Evolutionary conservation across 2,888 invertebrate species (phyloP), one percentile per base, ranked within the genome.

Genomic region (Dioctria linearis): DNA sequence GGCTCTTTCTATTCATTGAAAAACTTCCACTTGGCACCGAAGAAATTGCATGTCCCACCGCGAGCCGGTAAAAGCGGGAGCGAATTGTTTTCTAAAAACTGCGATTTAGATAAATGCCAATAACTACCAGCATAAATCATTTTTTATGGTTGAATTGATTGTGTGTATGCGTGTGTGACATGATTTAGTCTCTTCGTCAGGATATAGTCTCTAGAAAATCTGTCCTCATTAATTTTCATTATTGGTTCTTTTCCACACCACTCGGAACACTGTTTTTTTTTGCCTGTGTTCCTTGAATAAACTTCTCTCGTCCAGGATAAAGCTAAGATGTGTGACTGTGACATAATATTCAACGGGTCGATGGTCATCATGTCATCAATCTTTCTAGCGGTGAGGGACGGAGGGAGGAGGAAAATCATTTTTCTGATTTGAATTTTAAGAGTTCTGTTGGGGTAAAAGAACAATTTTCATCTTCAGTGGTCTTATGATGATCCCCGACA

Each of bases 1-100:
- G 73, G 59, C 59, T 75, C 42, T 43, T 57, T 13, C 73, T 59
- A 75, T 75, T 75, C 73, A 75, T 75, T 75, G 59, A 75, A 75
- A 75, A 75, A 25, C 59, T 59, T 43, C 42, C 63, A 59, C 25
- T 59, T 59, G n/a, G 25, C n/a, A 63, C 13, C 63, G 63, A 39
- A 39, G 13, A 39, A 63, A 63, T 63, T 63, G 40, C 40, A 39
- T 63, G 63, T 9, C 9, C n/a, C 54, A n/a, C 6, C 49, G 49
- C 49, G 49, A 46, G 25, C 6, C 5, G 25, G n/a, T 13, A 59
- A 59, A 11, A 51, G 51, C 25, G 63, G 39, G 13, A 5, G 40
- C 4, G 63, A 6, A 6, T 25, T 63, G 39, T 11, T 39, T 37
- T 37, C 40, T 5, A 11, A 11, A 3, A 8, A 3, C 2, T 51